Evolutionary conservation across 2,113 vertebrate species (phyloP).

Genomic region (Marcusenius ussheri): DNA sequence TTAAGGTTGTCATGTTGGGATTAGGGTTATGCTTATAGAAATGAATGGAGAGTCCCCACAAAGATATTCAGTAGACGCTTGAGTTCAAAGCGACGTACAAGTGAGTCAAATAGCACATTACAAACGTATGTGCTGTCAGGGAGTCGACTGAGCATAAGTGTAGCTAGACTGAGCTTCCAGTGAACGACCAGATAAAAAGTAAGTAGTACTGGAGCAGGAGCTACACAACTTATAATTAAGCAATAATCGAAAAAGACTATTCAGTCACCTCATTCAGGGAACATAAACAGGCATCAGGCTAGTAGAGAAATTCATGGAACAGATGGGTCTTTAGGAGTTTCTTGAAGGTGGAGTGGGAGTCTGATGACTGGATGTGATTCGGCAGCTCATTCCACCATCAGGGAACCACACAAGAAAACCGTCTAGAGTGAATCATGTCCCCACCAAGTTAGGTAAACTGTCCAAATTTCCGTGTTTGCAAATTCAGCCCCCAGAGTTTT

Average conservation of each 20-base stretch:
- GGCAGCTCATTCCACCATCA: background rate
- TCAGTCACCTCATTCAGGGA: background rate
- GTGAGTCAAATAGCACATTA: background rate
- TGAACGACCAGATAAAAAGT: too few species aligned
- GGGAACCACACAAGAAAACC: background rate
- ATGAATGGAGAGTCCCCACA: background rate
- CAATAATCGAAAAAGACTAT: background rate
- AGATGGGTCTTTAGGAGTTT: background rate
- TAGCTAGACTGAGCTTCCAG: background rate
- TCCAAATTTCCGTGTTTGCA: background rate
- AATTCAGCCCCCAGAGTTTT: background rate
- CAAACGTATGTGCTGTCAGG: background rate
- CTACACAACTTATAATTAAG: background rate
- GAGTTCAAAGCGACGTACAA: background rate
- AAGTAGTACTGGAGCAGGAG: background rate
- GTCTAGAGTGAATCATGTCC: background rate
- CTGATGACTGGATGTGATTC: background rate
- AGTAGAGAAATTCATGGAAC: background rate
- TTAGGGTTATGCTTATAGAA: background rate
- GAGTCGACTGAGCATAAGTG: background rate
- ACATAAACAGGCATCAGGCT: background rate
- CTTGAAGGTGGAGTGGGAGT: background rate
- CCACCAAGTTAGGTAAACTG: background rate
- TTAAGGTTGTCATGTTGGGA: background rate
- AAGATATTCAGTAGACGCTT: background rate